Evolutionary conservation across 2,113 vertebrate species (phyloP), one percentile per base, ranked within the genome.

Genomic region (Channa argus): DNA sequence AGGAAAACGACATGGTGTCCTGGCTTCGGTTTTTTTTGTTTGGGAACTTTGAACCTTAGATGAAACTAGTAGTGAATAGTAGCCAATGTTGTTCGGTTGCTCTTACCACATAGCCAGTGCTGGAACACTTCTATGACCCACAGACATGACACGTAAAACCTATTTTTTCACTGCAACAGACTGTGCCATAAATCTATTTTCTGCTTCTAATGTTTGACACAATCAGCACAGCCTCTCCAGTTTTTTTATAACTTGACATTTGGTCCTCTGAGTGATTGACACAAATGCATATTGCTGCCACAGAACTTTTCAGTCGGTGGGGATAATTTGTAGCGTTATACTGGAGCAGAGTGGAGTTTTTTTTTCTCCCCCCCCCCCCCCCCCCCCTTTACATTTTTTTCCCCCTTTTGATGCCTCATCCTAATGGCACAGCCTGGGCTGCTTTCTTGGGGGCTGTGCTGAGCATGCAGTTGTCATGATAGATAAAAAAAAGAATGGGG

Each of bases 401-500:
- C 50, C 6, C 43, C 10, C 50, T 79, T 92, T 76, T 91, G 91
- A 89, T 82, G 79, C 87, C 75, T 89, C 39, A 12, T 86, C 76
- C 86, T 85, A 87, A 89, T 86, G 70, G 80, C 74, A 80, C 87
- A 85, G 85, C 80, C 77, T 67, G 80, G 55, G 67, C 76, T 70
- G 68, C 37, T 12, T 85, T 86, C 80, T 90, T 68, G 13, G 81
- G 72, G 84, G 78, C 83, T 77, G 74, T 85, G 86, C 90, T 86
- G 89, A 93, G 82, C 86, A 89, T 86, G 89, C 87, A 90, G 79
- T 91, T 91, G 87, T 91, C 87, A 89, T 78, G 81, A 90, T 83
- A 83, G 90, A 90, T 92, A 79, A 86, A 86, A 24, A 24, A 89
- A 77, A 75, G 77, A 86, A 88, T 72, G 71, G 81, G 87, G 87